These are phyloP conservation scores for Pseudochirops cupreus DNA, from an alignment of 2,797 vertebrate species.

Conservation along the genomic window DNA sequence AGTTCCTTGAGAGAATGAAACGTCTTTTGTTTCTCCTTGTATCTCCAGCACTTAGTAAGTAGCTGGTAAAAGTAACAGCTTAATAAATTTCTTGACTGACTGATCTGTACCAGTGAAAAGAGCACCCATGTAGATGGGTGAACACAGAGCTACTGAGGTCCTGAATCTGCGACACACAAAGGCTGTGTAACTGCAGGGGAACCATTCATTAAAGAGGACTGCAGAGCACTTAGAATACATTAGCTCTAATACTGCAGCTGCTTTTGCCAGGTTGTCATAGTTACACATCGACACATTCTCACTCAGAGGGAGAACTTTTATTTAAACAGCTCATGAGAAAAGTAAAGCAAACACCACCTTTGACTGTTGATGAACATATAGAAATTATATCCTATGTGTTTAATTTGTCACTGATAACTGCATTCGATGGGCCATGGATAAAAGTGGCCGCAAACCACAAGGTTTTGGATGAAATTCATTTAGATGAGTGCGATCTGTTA, in stretches of 20 bases:
- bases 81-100: neutral
- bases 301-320: constrained; percentile 31
- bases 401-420: neutral
- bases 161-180: constrained; percentile 19
- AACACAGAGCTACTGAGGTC: neutral
- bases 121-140: neutral
- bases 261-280: constrained; percentile 62
- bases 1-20: neutral
- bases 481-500: neutral
- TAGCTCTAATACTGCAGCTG: constrained; percentile 45
- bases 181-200: neutral
- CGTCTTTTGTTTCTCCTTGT: neutral
- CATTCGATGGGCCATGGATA: neutral
- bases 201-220: constrained; percentile 25
- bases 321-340: constrained; percentile 54
- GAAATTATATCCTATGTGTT: neutral
- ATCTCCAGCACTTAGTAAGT: neutral
- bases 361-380: neutral
- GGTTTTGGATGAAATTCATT: neutral
- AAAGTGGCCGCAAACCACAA: neutral
- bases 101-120: neutral
- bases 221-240: neutral
- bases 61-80: neutral
- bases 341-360: neutral
- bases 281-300: constrained; percentile 43